phyloP scores from a whole-genome alignment of 2,797 vertebrate genomes.

The Pteropus rufus region DNA sequence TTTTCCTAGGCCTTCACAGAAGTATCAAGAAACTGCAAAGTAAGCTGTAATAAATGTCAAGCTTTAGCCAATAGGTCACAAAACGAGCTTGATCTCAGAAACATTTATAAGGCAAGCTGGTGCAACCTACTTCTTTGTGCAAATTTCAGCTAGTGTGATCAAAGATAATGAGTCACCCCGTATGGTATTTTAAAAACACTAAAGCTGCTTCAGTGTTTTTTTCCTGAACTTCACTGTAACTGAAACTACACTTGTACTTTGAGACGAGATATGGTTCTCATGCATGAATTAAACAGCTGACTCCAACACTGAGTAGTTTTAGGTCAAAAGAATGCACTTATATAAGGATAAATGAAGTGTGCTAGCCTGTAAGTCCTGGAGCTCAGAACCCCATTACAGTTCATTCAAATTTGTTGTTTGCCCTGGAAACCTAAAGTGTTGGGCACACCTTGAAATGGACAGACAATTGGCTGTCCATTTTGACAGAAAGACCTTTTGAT shows the following conservation, averaged over 20 bases:
- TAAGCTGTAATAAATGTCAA: constrained; percentile 52
- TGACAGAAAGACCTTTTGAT: background rate
- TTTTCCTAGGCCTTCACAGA: background rate
- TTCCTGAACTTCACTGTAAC: constrained; percentile 23
- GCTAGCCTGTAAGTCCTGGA: background rate
- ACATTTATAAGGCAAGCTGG: background rate
- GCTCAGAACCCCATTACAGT: background rate
- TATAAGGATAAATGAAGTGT: background rate
- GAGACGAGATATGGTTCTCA: background rate
- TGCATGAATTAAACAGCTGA: background rate
- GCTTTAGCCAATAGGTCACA: constrained; percentile 14
- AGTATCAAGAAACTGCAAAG: constrained; percentile 36
- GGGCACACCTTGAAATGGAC: background rate
- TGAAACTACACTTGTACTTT: constrained; percentile 62
- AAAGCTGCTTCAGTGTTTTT: background rate
- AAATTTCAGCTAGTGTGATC: constrained; percentile 37
- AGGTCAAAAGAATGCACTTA: background rate
- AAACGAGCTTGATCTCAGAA: constrained; percentile 42
- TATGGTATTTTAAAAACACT: constrained; percentile 41
- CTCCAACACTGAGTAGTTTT: background rate
- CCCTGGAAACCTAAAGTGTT: background rate
- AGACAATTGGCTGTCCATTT: background rate
- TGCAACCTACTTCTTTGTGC: background rate
- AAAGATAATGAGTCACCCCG: constrained; percentile 58
- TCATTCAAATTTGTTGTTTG: background rate